Percentiles rank a stretch among this genome's conserved stretches.
phyloP scores from a whole-genome alignment of 2,797 vertebrate genomes.

The Hemitrygon akajei region DNA sequence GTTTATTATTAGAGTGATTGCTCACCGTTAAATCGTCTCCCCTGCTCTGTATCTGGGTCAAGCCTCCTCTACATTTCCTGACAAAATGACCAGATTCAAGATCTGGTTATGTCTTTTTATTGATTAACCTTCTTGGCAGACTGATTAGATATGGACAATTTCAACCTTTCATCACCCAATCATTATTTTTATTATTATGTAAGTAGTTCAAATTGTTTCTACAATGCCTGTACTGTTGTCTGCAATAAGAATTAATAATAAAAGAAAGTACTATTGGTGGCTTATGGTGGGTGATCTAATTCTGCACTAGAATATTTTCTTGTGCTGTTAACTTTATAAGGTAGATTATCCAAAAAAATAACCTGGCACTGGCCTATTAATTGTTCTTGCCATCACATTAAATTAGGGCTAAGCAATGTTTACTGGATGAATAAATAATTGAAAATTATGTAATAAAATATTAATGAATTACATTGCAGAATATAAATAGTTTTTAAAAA shows the following conservation, averaged over 20 bases:
- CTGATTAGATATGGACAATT: no score
- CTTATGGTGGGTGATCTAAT: background rate
- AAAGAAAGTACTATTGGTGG: background rate
- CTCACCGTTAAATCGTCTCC: no score
- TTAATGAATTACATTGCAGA: background rate
- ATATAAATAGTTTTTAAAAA: slow-evolving; percentile 20
- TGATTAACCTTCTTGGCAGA: background rate
- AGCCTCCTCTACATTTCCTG: no score
- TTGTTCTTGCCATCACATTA: background rate
- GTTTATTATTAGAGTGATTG: no score
- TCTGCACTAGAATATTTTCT: background rate
- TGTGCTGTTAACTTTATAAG: background rate
- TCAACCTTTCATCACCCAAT: background rate
- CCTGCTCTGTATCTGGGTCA: no score
- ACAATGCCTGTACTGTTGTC: background rate
- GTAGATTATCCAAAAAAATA: background rate
- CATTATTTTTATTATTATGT: background rate
- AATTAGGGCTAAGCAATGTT: slow-evolving; percentile 28
- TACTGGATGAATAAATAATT: slow-evolving; percentile 25
- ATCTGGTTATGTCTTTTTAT: background rate
- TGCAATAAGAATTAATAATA: background rate
- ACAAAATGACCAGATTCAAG: background rate
- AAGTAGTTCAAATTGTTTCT: no score
- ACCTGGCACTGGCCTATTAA: background rate
- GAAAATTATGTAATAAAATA: slow-evolving; percentile 10